A percentile compares a stretch with the other conserved stretches of the same genome.
phyloP scores from a whole-genome alignment of 2,888 invertebrate species.

The Cloeon dipterum region DNA sequence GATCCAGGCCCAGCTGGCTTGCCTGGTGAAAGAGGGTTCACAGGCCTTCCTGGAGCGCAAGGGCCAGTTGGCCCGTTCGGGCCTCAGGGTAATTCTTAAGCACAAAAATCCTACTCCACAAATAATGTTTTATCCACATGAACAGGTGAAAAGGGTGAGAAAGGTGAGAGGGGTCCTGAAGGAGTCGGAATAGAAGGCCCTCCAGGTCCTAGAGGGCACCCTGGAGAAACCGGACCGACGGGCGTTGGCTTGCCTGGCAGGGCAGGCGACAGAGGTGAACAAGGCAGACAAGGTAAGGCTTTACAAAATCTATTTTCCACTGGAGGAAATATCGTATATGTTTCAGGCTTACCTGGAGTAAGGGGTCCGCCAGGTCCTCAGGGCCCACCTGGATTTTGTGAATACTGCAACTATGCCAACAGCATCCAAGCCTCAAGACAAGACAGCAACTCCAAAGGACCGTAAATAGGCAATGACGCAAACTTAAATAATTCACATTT shows the following conservation, averaged over 20 bases:
- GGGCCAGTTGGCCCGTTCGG: conserved; percentile 37
- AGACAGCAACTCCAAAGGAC: conserved; percentile 33
- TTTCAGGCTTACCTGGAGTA: conserved; percentile 15
- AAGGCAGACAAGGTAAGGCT: conserved; percentile 40
- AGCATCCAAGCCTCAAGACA: conserved; percentile 21
- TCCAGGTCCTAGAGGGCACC: conserved; percentile 41
- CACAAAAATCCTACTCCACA: no score
- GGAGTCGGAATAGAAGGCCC: conserved; percentile 53
- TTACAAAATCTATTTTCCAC: conserved; percentile 3
- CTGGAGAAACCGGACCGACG: conserved; percentile 44
- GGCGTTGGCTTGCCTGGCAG: conserved; percentile 41
- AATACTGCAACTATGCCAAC: conserved; percentile 33
- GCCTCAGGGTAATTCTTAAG: no score
- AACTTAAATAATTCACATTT: no score
- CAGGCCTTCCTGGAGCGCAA: conserved; percentile 35
- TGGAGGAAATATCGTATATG: conserved; percentile 4
- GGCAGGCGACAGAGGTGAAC: conserved; percentile 49
- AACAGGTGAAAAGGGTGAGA: conserved; percentile 49
- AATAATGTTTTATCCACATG: no score
- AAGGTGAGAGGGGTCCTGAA: conserved; percentile 42
- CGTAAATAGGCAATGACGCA: conserved; percentile 11
- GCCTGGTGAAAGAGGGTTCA: conserved; percentile 36
- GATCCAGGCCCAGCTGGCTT: conserved; percentile 40
- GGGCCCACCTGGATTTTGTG: conserved; percentile 38
- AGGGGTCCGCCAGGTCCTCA: conserved; percentile 37